Conservation (phyloP, 2,113 vertebrate species). For the Cyprinodon brontotheroides region DNA sequence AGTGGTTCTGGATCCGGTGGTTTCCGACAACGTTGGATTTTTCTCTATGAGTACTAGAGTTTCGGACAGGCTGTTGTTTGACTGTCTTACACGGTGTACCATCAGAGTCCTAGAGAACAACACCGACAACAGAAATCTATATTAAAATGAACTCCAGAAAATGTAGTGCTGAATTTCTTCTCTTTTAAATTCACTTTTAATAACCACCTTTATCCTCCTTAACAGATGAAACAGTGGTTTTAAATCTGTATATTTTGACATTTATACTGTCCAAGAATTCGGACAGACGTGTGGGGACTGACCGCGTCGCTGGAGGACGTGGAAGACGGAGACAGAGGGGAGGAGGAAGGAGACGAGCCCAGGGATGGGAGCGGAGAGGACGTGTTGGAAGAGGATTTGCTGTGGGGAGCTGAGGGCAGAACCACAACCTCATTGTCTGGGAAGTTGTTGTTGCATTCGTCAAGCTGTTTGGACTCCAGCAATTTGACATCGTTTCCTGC, state of each 20-base stretch:
- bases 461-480: slow-evolving; percentile 90
- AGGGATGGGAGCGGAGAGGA: slow-evolving; percentile 92
- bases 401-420: slow-evolving; percentile 79
- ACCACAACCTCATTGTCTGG: slow-evolving; percentile 81
- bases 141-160: neutral
- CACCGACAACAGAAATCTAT: neutral
- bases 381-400: slow-evolving; percentile 89
- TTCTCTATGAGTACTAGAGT: slow-evolving; percentile 83
- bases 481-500: slow-evolving; percentile 91
- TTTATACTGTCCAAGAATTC: too few species aligned
- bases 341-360: slow-evolving; percentile 89
- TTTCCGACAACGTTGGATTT: slow-evolving; percentile 73
- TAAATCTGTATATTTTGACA: too few species aligned
- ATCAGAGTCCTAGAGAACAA: slow-evolving; percentile 88
- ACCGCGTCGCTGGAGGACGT: slow-evolving; percentile 94
- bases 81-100: slow-evolving; percentile 94
- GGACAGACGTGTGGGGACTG: slow-evolving; percentile 66
- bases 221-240: too few species aligned
- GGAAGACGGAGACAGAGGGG: slow-evolving; percentile 88
- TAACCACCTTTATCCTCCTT: too few species aligned
- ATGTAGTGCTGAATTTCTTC: neutral
- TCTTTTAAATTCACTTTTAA: too few species aligned
- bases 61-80: slow-evolving; percentile 88
- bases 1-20: slow-evolving; percentile 76
- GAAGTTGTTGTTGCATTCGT: slow-evolving; percentile 96